These are phyloP conservation scores for Nothoprocta pentlandii DNA, from an alignment of 2,113 vertebrate genomes.

Conservation along the genomic window DNA sequence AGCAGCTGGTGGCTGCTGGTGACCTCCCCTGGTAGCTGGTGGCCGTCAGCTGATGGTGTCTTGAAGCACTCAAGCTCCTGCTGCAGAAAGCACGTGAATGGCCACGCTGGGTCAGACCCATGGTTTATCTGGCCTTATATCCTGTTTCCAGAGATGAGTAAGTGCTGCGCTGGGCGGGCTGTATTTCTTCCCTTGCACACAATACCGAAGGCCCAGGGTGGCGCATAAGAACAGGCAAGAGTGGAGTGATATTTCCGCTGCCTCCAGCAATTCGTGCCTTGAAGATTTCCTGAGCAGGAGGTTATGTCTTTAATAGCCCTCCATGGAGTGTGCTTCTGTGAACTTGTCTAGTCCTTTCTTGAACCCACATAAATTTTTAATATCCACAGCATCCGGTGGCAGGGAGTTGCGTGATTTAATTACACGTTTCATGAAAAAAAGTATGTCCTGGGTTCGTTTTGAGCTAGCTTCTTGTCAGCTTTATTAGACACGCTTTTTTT, in stretches of 20 bases:
- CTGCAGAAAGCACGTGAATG: not conserved
- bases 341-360: slow-evolving; percentile 12
- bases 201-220: not conserved
- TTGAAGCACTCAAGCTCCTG: not conserved
- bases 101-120: not conserved
- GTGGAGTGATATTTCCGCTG: not conserved
- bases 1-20: not conserved
- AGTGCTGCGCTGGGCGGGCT: not conserved
- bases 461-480: not conserved
- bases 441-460: not conserved
- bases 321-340: slow-evolving; percentile 14
- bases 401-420: not conserved
- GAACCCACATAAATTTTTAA: not conserved
- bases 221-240: not conserved
- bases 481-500: not conserved
- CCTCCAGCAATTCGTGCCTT: not conserved
- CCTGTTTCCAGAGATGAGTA: not conserved
- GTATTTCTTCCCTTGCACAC: not conserved
- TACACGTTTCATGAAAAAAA: not conserved
- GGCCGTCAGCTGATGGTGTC: not conserved
- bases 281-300: slow-evolving; percentile 14
- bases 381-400: not conserved
- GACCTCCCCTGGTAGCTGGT: not conserved
- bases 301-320: slow-evolving; percentile 27
- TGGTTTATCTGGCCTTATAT: not conserved